Conservation (phyloP, 2,113 vertebrate genomes). For the Spea bombifrons region DNA sequence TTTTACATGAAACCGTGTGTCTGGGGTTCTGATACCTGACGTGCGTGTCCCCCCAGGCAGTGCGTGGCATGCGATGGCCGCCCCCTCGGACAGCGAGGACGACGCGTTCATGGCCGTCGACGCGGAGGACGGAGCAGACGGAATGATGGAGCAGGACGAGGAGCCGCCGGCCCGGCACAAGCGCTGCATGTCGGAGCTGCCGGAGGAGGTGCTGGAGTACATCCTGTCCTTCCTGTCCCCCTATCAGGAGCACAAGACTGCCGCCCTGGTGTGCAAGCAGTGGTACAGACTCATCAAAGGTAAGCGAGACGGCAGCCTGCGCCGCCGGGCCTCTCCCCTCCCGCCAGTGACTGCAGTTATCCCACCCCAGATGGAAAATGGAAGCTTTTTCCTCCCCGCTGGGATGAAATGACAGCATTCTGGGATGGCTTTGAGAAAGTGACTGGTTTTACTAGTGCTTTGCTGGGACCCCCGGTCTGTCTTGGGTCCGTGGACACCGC, state of each 20-base stretch:
- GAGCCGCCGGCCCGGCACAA: constrained; percentile 61
- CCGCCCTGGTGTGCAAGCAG: constrained; percentile 95
- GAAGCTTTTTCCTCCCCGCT: too few species aligned
- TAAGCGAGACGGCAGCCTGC: constrained; percentile 51
- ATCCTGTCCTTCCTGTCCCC: constrained; percentile 97
- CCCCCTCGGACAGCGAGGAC: constrained; percentile 86
- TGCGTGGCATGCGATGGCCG: constrained; percentile 84
- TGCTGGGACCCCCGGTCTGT: too few species aligned
- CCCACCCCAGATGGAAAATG: too few species aligned
- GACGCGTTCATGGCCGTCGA: constrained; percentile 92
- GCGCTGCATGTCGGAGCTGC: constrained; percentile 84
- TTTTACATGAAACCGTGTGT: too few species aligned
- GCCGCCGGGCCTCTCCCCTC: too few species aligned
- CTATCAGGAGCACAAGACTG: constrained; percentile 96
- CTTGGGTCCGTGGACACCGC: too few species aligned
- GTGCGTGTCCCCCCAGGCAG: constrained; percentile 38
- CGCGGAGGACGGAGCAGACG: constrained; percentile 73
- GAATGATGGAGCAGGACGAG: constrained; percentile 68
- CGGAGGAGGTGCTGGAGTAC: constrained; percentile 94
- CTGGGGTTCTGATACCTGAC: too few species aligned
- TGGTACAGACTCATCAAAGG: constrained; percentile 99
- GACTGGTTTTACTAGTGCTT: too few species aligned
- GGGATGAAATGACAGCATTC: too few species aligned
- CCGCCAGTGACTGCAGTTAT: too few species aligned
- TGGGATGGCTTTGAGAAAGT: too few species aligned